Evolutionary conservation across 1,140 invertebrate species (phyloP), one percentile per base, ranked within the genome.

Genomic region (Zaprionus vittiger): DNA sequence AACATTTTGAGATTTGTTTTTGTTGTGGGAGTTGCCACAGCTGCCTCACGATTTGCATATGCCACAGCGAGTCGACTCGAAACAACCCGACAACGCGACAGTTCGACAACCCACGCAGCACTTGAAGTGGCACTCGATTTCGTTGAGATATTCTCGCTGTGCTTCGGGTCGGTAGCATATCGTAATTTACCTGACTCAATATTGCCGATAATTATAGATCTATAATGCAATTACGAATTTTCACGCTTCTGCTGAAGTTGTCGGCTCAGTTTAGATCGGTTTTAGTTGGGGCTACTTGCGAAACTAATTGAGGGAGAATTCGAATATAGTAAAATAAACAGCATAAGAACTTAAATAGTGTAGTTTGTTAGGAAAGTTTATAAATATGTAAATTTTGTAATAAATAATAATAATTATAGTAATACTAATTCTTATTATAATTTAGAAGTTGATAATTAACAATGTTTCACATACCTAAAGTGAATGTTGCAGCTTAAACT

Each of bases 81-180:
- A 22, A 65, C 14, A 55, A n/a, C 17, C 7, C 49, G 17, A 31
- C 34, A 66, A n/a, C 22, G 7, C 20, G 37, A 57, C 38, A 52
- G 22, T 28, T 65, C 62, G 49, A 22, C 68, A 49, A 49, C 83
- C 83, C 83, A 86, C 83, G 74, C 83, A 68, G 64, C 61, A 83
- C 79, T 79, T 77, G 77, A 73, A 57, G 65, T 77, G 34, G 56
- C 14, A 28, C 28, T 71, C 15, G 73, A 80, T 72, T 65, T 73
- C 15, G 41, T 44, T 44, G 6, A 44, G 15, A 44, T n/a, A 44
- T 17, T 17, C 15, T 44, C 37, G 26, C 22, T 68, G 68, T 47
- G 31, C 55, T 44, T 82, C 81, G 68, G 67, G 12, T 86, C 82
- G 83, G 83, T 80, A 86, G 83, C 83, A 66, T 77, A 75, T 60